A percentile compares a stretch with the other conserved stretches of the same genome.
Conservation (phyloP, 1,140 invertebrate genomes). For the Wasmannia auropunctata region DNA sequence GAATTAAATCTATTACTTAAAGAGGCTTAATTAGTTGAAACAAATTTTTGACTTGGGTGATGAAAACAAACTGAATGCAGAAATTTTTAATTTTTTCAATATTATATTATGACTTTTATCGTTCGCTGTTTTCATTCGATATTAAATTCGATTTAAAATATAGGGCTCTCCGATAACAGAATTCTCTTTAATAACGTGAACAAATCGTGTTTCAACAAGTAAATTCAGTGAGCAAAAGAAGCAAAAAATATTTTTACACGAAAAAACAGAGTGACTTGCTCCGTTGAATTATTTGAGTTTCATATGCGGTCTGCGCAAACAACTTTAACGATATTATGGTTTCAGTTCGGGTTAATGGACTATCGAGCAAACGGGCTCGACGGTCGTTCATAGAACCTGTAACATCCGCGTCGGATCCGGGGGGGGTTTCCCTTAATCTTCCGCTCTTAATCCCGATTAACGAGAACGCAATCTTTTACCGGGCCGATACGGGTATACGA, state of each 20-base stretch:
- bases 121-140: neutral
- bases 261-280: neutral
- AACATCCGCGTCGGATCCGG: neutral
- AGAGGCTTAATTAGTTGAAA: neutral
- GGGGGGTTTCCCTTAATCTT: slow-evolving; percentile 41
- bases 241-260: neutral
- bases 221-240: neutral
- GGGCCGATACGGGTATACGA: slow-evolving; percentile 5
- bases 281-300: neutral
- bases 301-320: neutral
- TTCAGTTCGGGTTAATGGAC: slow-evolving; percentile 40
- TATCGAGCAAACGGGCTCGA: neutral
- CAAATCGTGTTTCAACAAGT: neutral
- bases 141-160: neutral
- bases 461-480: slow-evolving; percentile 51
- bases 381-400: neutral
- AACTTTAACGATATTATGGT: slow-evolving; percentile 38
- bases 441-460: slow-evolving; percentile 64
- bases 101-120: neutral
- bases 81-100: neutral
- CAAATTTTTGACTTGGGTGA: no score
- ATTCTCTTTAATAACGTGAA: neutral
- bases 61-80: neutral
- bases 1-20: neutral
- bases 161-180: neutral